phyloP scores from a whole-genome alignment of 2,113 vertebrate species.

The Xiphorhynchus elegans region DNA sequence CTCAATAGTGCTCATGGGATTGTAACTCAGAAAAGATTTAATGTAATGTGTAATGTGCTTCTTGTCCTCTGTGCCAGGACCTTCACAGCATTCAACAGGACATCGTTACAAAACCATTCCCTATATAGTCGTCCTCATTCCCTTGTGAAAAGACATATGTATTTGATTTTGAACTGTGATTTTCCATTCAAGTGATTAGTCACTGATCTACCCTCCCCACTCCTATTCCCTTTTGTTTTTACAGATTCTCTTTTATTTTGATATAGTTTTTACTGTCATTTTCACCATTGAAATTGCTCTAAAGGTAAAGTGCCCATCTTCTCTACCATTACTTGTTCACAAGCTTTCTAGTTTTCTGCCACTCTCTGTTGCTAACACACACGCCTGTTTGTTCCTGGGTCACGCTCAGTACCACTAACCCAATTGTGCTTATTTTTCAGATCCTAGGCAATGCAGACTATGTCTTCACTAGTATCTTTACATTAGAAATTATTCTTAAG shows the following conservation, averaged over 20 bases:
- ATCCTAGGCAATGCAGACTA: constrained; percentile 99
- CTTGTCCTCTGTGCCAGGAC: constrained; percentile 25
- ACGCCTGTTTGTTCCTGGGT: constrained; percentile 52
- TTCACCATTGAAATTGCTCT: constrained; percentile 88
- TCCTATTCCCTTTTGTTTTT: constrained; percentile 78
- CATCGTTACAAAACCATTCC: not conserved
- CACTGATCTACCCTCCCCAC: constrained; percentile 38
- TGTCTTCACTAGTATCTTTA: constrained; percentile 99
- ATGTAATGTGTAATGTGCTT: not conserved
- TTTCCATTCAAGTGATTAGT: constrained; percentile 24
- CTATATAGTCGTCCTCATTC: not conserved
- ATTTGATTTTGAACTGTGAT: constrained; percentile 42
- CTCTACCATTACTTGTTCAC: not conserved
- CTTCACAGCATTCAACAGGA: constrained; percentile 33
- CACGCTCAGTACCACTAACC: constrained; percentile 74
- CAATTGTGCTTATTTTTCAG: constrained; percentile 86
- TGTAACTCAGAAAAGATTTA: constrained; percentile 21
- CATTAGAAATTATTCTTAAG: constrained; percentile 99
- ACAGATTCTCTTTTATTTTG: constrained; percentile 86
- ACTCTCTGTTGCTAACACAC: constrained; percentile 74
- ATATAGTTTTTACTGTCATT: constrained; percentile 87
- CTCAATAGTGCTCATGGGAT: not conserved
- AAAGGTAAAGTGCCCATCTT: constrained; percentile 78
- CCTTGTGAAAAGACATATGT: not conserved
- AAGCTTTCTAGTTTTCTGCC: constrained; percentile 49